Conservation (phyloP, 2,888 invertebrate species). For the Amorpha juglandis region DNA sequence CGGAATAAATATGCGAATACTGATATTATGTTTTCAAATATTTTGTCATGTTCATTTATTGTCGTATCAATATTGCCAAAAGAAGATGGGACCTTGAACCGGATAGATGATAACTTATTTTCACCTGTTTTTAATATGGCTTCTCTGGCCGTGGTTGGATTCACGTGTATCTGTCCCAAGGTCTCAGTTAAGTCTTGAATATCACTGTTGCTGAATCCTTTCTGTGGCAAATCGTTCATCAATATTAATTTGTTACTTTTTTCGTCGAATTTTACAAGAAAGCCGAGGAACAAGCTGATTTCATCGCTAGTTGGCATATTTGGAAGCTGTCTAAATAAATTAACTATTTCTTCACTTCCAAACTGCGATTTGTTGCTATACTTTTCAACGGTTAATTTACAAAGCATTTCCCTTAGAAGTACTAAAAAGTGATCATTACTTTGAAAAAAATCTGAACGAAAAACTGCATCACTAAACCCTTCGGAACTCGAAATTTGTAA, state of each 20-base stretch:
- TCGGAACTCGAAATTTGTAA: conserved; percentile 35
- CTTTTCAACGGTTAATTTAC: conserved; percentile 38
- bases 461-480: conserved; percentile 36
- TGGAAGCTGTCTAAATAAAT: conserved; percentile 36
- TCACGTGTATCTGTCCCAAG: conserved; percentile 40
- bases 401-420: conserved; percentile 42
- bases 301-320: conserved; percentile 38
- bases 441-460: conserved; percentile 46
- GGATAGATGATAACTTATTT: conserved; percentile 36
- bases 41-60: conserved; percentile 35
- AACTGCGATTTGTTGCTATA: conserved; percentile 37
- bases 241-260: conserved; percentile 34
- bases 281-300: conserved; percentile 47
- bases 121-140: conserved; percentile 39
- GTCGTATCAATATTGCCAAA: conserved; percentile 52
- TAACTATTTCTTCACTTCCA: conserved; percentile 36
- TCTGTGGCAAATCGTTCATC: conserved; percentile 36
- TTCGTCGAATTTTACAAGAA: conserved; percentile 36
- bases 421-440: conserved; percentile 38
- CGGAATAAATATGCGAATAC: conserved; percentile 29
- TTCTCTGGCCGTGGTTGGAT: conserved; percentile 36
- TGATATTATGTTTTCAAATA: conserved; percentile 35
- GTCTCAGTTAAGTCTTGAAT: conserved; percentile 35
- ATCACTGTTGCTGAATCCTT: conserved; percentile 37
- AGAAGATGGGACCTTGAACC: conserved; percentile 42